Base-by-base conservation (phyloP, 2,888 invertebrate species). In the Operophtera brumata region DNA sequence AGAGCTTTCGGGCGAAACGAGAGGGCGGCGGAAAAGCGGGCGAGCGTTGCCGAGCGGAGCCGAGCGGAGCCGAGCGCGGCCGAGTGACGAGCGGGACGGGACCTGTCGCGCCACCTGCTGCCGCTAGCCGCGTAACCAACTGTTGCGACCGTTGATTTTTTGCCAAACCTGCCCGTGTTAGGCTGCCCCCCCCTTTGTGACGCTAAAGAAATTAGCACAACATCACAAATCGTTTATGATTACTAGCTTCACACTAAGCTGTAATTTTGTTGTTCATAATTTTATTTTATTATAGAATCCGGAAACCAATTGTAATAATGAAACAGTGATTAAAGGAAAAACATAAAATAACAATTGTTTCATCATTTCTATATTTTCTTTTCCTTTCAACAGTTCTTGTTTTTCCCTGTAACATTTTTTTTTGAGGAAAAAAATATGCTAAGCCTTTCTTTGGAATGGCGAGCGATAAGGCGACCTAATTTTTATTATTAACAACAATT, bases 111-210 rank as follows among this genome's bases (percentile, higher is more conserved):
- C 87, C 88, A 88, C 89, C 89, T 88, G 88, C 87, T 82, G 74
- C 62, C 47, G 46, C 61, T 47, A 56, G 59, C 58, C 49, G 54
- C 79, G 66, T 73, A 70, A 76, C 88, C 89, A 90, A 89, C 89
- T 89, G 89, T 89, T 89, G 86, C 86, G 86, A 84, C 89, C 86
- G 90, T 89, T 88, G 84, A 83, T 86, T 88, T 89, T 87, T 88
- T 84, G 80, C 80, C 77, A 79, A 77, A 67, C 60, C 57, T 55
- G 51, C 55, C 39, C n/a, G n/a, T n/a, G n/a, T 48, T 42, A 47
- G 20, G 2, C 20, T 4, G 2, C 48, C 54, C 67, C 78, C 79
- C 77, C 71, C 77, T 71, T 67, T 68, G 48, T 55, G 46, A 55
- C 48, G 40, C 39, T 36, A 50, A 47, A 77, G 79, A 84, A 85